A percentile compares a stretch with the other conserved stretches of the same genome.
Evolutionary conservation across 2,888 invertebrate genomes (phyloP).

Genomic region (Cataglyphis rosenhaueri): DNA sequence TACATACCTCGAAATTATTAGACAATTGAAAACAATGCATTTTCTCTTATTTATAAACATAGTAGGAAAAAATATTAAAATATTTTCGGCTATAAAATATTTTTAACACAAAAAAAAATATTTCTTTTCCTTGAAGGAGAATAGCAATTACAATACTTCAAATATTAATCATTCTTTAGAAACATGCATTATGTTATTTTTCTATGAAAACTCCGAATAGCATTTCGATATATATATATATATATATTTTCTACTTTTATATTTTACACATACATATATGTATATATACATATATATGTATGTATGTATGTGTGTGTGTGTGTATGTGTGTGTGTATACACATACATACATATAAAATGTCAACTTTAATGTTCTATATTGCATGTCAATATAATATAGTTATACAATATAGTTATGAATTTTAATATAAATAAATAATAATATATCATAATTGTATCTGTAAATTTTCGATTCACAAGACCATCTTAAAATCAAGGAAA

Average conservation of each 20-base stretch:
- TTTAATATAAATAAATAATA: slow-evolving; percentile 24
- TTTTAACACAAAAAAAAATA: slow-evolving; percentile 59
- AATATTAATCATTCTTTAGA: slow-evolving; percentile 54
- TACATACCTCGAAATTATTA: slow-evolving; percentile 55
- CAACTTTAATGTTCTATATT: slow-evolving; percentile 38
- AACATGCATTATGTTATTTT: slow-evolving; percentile 52
- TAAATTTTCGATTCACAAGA: neutral
- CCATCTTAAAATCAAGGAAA: slow-evolving; percentile 6
- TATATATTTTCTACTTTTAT: slow-evolving; percentile 64
- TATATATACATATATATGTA: no score
- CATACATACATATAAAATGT: slow-evolving; percentile 26
- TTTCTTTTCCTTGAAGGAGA: slow-evolving; percentile 62
- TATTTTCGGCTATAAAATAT: slow-evolving; percentile 56
- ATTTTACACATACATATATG: slow-evolving; percentile 43
- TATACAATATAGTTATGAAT: slow-evolving; percentile 35
- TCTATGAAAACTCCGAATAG: slow-evolving; percentile 42
- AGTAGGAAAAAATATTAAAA: slow-evolving; percentile 33
- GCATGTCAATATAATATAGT: slow-evolving; percentile 15
- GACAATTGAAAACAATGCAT: slow-evolving; percentile 59
- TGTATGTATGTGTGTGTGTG: neutral
- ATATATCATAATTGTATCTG: slow-evolving; percentile 14
- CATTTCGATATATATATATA: slow-evolving; percentile 48
- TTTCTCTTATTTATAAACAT: slow-evolving; percentile 54
- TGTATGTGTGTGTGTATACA: slow-evolving; percentile 45
- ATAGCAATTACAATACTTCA: slow-evolving; percentile 45